phyloP scores from a whole-genome alignment of 2,797 vertebrate species.

The Sebastes goodei region DNA sequence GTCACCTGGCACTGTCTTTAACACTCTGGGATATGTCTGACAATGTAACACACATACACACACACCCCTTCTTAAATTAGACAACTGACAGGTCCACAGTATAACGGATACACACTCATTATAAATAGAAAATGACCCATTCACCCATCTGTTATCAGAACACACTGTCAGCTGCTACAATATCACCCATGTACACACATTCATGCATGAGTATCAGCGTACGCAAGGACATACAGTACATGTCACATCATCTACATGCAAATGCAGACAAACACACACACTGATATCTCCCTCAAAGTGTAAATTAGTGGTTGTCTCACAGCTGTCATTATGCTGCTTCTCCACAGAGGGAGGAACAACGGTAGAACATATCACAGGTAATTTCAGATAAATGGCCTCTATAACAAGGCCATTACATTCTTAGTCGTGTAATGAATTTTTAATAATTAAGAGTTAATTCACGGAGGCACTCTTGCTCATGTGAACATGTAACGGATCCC shows the following conservation, averaged over 20 bases:
- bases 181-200: conserved; percentile 13
- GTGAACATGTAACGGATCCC: conserved; percentile 13
- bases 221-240: conserved; percentile 27
- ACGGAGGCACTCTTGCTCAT: background rate
- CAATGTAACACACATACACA: background rate
- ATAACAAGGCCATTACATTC: conserved; percentile 21
- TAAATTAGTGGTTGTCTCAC: background rate
- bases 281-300: background rate
- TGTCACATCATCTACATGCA: conserved; percentile 51
- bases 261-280: conserved; percentile 22
- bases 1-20: background rate
- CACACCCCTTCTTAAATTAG: conserved; percentile 17
- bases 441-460: conserved; percentile 36
- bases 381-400: conserved; percentile 28
- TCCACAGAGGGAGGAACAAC: background rate
- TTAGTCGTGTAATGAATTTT: conserved; percentile 25
- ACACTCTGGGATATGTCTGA: background rate
- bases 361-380: background rate
- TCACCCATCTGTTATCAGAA: conserved; percentile 40
- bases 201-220: conserved; percentile 24
- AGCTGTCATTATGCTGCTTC: conserved; percentile 16
- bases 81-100: conserved; percentile 14
- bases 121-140: conserved; percentile 46
- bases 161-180: conserved; percentile 21
- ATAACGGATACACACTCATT: conserved; percentile 20